Evolutionary conservation across 2,888 invertebrate species (phyloP).

Genomic region (Acrobasis consociella): DNA sequence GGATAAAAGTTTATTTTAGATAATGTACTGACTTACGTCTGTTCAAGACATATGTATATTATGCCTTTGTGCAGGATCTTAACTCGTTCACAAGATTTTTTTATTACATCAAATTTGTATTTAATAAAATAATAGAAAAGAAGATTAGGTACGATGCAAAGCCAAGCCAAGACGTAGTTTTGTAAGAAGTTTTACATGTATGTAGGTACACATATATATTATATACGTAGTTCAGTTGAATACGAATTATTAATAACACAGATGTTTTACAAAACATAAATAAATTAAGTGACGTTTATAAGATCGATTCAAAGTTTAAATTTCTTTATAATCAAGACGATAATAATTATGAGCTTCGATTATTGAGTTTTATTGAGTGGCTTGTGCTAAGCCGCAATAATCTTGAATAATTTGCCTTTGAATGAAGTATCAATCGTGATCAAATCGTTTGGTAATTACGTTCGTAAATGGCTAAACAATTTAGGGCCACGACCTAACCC

Average conservation of each 20-base stretch:
- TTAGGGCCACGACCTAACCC: constrained; percentile 56
- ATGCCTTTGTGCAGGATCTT: too few species aligned
- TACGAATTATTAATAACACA: neutral
- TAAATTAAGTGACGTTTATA: constrained; percentile 2
- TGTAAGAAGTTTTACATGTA: too few species aligned
- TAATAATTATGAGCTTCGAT: constrained; percentile 5
- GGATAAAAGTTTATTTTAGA: too few species aligned
- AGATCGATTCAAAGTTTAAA: neutral
- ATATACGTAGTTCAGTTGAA: neutral
- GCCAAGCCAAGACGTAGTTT: too few species aligned
- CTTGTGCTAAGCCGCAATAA: constrained; percentile 11
- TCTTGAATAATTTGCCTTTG: constrained; percentile 9
- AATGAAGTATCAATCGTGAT: constrained; percentile 17
- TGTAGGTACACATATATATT: neutral
- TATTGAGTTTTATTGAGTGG: constrained; percentile 13
- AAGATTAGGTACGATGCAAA: too few species aligned
- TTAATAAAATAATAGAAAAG: too few species aligned
- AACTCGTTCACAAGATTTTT: too few species aligned
- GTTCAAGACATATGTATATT: too few species aligned
- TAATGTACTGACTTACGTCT: too few species aligned
- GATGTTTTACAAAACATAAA: constrained; percentile 7
- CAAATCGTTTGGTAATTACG: constrained; percentile 15
- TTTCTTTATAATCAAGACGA: constrained; percentile 7
- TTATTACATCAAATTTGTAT: too few species aligned
- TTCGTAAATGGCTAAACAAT: constrained; percentile 59